Base-by-base conservation (phyloP, 2,797 vertebrate species). In the Alauda arvensis region DNA sequence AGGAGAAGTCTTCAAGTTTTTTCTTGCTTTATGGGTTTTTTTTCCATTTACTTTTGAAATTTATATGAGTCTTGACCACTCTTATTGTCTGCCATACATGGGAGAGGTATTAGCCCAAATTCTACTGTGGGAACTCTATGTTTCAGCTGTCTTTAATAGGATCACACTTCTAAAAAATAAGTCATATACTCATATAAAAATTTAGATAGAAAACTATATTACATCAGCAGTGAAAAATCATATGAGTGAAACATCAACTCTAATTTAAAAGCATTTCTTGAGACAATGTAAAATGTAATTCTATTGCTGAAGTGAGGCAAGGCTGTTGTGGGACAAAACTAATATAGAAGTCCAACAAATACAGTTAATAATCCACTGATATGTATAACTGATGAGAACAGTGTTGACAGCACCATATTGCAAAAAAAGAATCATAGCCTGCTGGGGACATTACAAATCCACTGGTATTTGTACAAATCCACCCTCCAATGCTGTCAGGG, bases 361-460 rank as follows among this genome's bases (percentile, higher is more conserved):
- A 96, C 96, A 97, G 97, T 98, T 98, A 98, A 98, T 98, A 98
- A 98, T 96, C 92, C 91, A 94, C 95, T 97, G 97, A 97, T 98
- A 97, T 76, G 86, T 97, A 86, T 95, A 97, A 95, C 94, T 93
- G 82, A 96, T 98, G 98, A 98, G 97, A 98, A 96, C 80, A 95
- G 92, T 97, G 97, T 97, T 98, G 98, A 98, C 98, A 98, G 96
- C 95, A 97, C 97, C 95, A 95, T 97, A 97, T 97, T 97, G 97
- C 95, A 96, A 95, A 96, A 96, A 96, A 97, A 96, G 95, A 98
- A 97, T 97, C 96, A 97, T 95, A 89, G 93, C 93, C 96, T 97
- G 96, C 97, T 95, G 94, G 91, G 96, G 95, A 95, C 94, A 95
- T 95, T 94, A 94, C 80, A 96, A 93, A 93, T 96, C 93, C 85